Conservation (phyloP, 1,140 invertebrate species). For the Procambarus clarkii region DNA sequence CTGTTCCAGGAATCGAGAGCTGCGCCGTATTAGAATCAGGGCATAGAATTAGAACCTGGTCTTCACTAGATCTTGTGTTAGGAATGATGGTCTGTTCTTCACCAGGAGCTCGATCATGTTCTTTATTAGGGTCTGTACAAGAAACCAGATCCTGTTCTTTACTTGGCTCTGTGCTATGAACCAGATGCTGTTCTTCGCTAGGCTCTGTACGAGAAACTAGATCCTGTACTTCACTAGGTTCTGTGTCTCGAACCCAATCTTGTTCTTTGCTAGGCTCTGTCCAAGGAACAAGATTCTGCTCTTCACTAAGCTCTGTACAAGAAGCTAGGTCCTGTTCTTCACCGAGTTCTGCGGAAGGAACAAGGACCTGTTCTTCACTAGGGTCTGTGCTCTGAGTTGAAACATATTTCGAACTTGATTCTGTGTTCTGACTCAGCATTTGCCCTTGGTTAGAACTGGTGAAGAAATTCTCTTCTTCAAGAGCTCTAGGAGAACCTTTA, state of each 20-base stretch:
- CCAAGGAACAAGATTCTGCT: not conserved
- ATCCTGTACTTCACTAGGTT: not conserved
- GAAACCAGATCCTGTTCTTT: not conserved
- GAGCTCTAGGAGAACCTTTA: not conserved
- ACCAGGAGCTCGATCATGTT: not conserved
- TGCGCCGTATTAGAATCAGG: too few species aligned
- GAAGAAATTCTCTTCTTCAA: not conserved
- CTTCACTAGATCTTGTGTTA: not conserved
- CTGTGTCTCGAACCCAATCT: not conserved
- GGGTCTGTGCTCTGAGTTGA: not conserved
- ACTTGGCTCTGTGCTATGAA: not conserved
- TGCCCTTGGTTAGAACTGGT: not conserved
- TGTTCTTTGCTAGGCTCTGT: not conserved
- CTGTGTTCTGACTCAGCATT: not conserved
- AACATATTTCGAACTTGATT: not conserved
- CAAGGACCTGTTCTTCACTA: not conserved
- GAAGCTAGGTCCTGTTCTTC: not conserved
- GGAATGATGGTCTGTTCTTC: not conserved
- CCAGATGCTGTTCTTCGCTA: not conserved
- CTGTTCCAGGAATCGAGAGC: not conserved
- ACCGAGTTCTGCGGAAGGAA: not conserved
- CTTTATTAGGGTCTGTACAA: not conserved
- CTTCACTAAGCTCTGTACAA: not conserved
- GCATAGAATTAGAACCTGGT: not conserved
- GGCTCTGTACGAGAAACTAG: not conserved